Evolutionary conservation across 2,888 invertebrate species (phyloP), one percentile per base, ranked within the genome.

Genomic region (Drosophila lacicola): DNA sequence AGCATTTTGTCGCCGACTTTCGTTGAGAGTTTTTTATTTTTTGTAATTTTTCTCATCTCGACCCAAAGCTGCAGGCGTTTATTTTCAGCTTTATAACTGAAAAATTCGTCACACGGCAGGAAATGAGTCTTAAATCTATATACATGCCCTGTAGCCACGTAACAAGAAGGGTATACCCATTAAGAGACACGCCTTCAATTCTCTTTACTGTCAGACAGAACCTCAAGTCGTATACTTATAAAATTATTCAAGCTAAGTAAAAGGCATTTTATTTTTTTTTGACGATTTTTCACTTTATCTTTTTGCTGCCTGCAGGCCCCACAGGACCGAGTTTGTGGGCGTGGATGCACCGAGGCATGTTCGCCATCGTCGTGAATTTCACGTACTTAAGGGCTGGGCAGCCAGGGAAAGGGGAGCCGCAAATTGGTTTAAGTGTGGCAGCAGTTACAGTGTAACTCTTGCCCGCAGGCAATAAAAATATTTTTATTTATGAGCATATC

Each of bases 1-100:
- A 84, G 81, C 86, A 84, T 84, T 84, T 84, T 84, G 83, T 84
- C 83, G 81, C 57, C 67, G 70, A 74, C 70, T 73, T 78, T 74
- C 64, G 57, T 64, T 71, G 51, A 34, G 41, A 37, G 13, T 51
- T 69, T 47, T 39, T 33, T 50, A 11, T n/a, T 11, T 46, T 33
- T 46, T 46, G 17, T 17, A 1, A 51, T 5, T 25, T 25, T 25
- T 34, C 46, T 45, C 45, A 25, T 36, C 41, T 34, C 72, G 84
- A 84, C 84, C 84, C 80, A 84, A 72, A 75, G 84, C 84, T 81
- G 58, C 56, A 66, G 82, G 87, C 83, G 55, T 25, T 60, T 49
- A 61, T 68, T 67, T 74, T 33, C 53, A 73, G 62, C 50, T 62
- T 56, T 61, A 71, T 68, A 50, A 74, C 58, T 68, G 62, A 74